Evolutionary conservation across 2,797 vertebrate genomes (phyloP).

Genomic region (Ibycter americanus): DNA sequence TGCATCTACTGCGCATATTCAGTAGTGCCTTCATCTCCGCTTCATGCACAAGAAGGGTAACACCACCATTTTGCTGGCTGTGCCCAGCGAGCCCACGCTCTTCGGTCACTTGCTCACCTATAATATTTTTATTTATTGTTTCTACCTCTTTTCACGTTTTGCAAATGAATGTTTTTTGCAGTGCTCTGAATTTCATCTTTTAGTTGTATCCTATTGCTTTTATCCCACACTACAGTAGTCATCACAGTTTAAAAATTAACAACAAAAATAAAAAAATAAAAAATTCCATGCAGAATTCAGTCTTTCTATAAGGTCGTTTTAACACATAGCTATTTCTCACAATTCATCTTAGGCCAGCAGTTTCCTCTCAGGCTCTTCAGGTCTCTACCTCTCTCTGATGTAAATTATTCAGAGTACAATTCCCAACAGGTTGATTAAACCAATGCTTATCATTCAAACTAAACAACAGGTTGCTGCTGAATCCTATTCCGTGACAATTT

Average conservation of each 20-base stretch:
- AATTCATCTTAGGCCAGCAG: not conserved
- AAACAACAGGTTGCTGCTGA: not conserved
- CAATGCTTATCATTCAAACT: not conserved
- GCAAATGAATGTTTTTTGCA: not conserved
- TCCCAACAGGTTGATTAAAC: slow-evolving; percentile 1
- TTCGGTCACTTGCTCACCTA: not conserved
- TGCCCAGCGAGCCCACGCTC: not conserved
- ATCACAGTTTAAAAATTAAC: not conserved
- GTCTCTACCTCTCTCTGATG: not conserved
- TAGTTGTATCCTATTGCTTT: not conserved
- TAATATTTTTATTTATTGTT: not conserved
- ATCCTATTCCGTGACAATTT: not conserved
- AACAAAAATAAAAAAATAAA: not conserved
- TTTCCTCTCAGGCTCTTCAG: not conserved
- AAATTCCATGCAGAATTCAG: not conserved
- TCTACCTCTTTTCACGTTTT: not conserved
- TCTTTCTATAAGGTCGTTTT: not conserved
- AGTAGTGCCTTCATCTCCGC: slow-evolving; percentile 37
- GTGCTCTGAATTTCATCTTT: not conserved
- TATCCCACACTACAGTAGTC: rapidly evolving
- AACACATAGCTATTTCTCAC: not conserved
- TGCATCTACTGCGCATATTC: not conserved
- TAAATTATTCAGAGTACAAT: not conserved
- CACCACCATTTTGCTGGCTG: not conserved
- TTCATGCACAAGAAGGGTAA: not conserved